Percentiles rank a stretch among this genome's conserved stretches.
Conservation (phyloP, 53 echinoderm and acorn worm genomes). For the Pentamera pediparva region DNA sequence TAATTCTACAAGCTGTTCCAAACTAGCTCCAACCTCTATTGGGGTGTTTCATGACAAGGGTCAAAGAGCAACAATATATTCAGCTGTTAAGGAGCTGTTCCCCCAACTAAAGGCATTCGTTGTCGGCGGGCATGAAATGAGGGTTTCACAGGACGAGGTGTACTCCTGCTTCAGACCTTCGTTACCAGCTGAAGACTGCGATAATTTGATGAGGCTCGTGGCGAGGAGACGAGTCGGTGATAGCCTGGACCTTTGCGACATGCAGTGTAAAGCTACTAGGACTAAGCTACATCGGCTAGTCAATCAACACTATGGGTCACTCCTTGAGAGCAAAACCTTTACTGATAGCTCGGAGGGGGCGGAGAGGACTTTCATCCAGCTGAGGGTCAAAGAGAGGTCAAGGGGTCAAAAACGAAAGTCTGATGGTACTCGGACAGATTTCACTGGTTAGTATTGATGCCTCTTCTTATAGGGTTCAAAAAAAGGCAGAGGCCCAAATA, state of each 20-base stretch:
- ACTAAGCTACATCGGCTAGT: conserved; percentile 61
- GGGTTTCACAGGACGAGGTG: conserved; percentile 27
- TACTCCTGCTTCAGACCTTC: conserved; percentile 33
- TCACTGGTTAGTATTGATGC: not conserved
- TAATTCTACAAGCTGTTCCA: not conserved
- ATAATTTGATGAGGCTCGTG: conserved; percentile 45
- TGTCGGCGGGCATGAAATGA: conserved; percentile 37
- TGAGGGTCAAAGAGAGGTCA: conserved; percentile 21
- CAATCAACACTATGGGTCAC: conserved; percentile 64
- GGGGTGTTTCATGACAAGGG: conserved; percentile 10
- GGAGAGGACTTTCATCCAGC: not conserved
- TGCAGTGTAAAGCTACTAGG: conserved; percentile 42
- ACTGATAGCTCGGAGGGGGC: not conserved
- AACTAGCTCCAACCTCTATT: not conserved
- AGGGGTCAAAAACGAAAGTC: conserved; percentile 50
- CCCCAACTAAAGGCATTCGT: conserved; percentile 43
- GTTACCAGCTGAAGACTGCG: conserved; percentile 5
- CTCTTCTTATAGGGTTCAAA: no score
- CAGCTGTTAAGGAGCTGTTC: conserved; percentile 24
- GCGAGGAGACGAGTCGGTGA: conserved; percentile 29
- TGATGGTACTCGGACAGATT: not conserved
- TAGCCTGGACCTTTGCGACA: conserved; percentile 25
- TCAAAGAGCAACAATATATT: conserved; percentile 1
- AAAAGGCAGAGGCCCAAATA: no score
- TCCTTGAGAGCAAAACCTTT: conserved; percentile 71